Evolutionary conservation across 2,888 invertebrate genomes (phyloP), one percentile per base, ranked within the genome.

Genomic region (Alloplasta piceator): DNA sequence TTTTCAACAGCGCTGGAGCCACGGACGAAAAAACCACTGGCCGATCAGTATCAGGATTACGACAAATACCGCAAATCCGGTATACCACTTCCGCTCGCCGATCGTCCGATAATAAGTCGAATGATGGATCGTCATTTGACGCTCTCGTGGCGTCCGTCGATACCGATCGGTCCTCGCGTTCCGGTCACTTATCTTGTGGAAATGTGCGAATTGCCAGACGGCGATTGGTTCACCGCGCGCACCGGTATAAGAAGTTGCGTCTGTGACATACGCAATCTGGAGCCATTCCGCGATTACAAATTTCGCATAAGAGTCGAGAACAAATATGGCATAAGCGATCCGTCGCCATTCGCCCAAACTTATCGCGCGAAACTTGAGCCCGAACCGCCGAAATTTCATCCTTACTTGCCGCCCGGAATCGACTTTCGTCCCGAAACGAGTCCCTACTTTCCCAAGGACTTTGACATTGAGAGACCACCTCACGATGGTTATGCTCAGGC

Each of bases 231-330:
- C 90, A 97, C 97, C 0, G 96, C 97, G 0, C 94, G 96, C 84
- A 95, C 96, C 0, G 97, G 97, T 3, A 95, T 98, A 10, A 95
- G 98, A 81, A 97, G 97, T 83, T 98, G 98, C 91, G 96, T 95
- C 46, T 98, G 97, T 92, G 98, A 98, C 90, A 96, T 98, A 78
- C 94, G 96, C 83, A 97, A 98, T 92, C 93, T 99, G 83, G 96
- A 97, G 89, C 98, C 99, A 0, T 97, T 97, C 93, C 95, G 97
- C 83, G 98, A 99, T 93, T 99, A 99, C 93, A 96, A 97, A 92
- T 98, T 99, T 94, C 95, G 99, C 80, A 95, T 99, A 50, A 95
- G 98, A 48, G 99, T 99, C 2, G 98, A 99, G 92, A 99, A 99
- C 93, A 97, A 98, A 91, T 98, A 97, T 91, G 99, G 99, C 56